Evolutionary conservation across 2,888 invertebrate species (phyloP).

Genomic region (Schizotus pectinicornis): DNA sequence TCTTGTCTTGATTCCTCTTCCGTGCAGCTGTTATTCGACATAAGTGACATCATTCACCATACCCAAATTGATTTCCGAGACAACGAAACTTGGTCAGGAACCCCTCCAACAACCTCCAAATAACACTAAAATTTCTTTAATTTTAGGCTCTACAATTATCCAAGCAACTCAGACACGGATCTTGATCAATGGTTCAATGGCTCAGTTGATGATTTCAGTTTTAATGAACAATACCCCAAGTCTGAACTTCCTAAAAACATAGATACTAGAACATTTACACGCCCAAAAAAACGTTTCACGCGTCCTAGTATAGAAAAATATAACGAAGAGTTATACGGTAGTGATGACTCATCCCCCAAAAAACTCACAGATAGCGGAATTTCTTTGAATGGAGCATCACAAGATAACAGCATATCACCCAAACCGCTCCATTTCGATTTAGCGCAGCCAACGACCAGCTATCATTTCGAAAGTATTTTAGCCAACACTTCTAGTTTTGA

Average conservation of each 20-base stretch:
- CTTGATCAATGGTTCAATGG: constrained; percentile 32
- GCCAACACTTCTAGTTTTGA: constrained; percentile 60
- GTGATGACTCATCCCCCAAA: constrained; percentile 8
- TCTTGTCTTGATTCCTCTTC: constrained; percentile 4
- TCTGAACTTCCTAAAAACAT: constrained; percentile 59
- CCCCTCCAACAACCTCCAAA: neutral
- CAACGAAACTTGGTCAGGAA: constrained; percentile 66
- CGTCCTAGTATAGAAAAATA: constrained; percentile 67
- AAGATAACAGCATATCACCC: constrained; percentile 18
- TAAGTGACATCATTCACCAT: constrained; percentile 61
- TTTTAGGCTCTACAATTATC: constrained; percentile 35
- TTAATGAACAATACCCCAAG: constrained; percentile 1
- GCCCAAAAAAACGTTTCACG: constrained; percentile 67
- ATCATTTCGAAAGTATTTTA: constrained; percentile 54
- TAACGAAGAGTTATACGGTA: constrained; percentile 31
- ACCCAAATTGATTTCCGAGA: constrained; percentile 63
- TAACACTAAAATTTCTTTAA: neutral
- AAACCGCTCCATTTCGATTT: constrained; percentile 53
- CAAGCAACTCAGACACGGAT: constrained; percentile 15
- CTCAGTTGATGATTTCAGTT: constrained; percentile 6
- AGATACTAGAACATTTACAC: constrained; percentile 73
- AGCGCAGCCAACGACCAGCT: constrained; percentile 49
- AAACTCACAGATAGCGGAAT: constrained; percentile 20
- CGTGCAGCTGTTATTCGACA: constrained; percentile 3
- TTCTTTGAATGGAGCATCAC: constrained; percentile 13